phyloP scores from a whole-genome alignment of 2,888 invertebrate species.

The Tipula unca region DNA sequence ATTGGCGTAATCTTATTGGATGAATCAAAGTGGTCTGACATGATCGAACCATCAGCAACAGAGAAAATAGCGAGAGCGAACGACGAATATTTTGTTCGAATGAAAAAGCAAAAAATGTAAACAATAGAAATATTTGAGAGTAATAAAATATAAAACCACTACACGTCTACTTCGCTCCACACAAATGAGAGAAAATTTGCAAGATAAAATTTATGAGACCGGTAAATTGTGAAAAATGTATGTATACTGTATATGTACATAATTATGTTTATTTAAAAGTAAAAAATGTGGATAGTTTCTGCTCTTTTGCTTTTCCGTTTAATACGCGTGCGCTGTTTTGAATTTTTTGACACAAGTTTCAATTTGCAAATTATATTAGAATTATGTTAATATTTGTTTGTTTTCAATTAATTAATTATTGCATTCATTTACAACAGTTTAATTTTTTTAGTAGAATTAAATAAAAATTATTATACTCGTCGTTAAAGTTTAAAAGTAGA shows the following conservation, averaged over 20 bases:
- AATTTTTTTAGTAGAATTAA: too few species aligned
- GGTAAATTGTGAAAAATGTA: neutral
- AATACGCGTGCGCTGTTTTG: too few species aligned
- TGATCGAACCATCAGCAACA: slow-evolving; percentile 17
- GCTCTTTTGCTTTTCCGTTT: too few species aligned
- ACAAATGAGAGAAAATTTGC: neutral
- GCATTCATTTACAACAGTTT: too few species aligned
- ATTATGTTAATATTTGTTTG: too few species aligned
- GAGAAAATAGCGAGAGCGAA: neutral
- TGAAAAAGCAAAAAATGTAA: neutral
- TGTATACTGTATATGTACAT: too few species aligned
- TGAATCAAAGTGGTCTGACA: slow-evolving; percentile 18
- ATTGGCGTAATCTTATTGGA: slow-evolving; percentile 14
- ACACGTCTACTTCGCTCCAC: neutral
- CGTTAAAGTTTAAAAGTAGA: neutral
- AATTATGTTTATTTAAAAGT: too few species aligned
- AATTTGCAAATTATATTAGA: too few species aligned
- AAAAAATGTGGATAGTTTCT: too few species aligned
- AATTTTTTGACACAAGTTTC: too few species aligned
- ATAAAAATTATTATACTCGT: too few species aligned
- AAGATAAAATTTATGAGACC: neutral
- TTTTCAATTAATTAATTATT: too few species aligned
- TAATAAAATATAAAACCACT: neutral
- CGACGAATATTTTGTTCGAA: neutral
- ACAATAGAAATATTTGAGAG: slow-evolving; percentile 8